Evolutionary conservation across 2,113 vertebrate species (phyloP).

Genomic region (Nipponia nippon): DNA sequence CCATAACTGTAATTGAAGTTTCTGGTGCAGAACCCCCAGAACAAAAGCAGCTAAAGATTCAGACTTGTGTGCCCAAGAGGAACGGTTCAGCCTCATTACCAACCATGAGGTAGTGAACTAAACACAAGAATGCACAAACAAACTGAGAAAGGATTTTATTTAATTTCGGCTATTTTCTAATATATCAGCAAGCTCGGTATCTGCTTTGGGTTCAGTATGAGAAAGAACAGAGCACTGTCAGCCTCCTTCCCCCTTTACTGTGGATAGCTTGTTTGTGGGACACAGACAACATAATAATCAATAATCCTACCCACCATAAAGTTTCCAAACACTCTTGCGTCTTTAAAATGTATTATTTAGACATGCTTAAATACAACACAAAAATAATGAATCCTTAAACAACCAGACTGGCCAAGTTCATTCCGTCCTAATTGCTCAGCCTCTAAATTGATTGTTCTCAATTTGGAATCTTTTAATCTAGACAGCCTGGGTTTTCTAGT

Average conservation of each 20-base stretch:
- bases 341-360: background rate
- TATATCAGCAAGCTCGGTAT: background rate
- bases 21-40: background rate
- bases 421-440: background rate
- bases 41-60: background rate
- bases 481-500: background rate
- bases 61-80: background rate
- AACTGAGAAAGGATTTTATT: background rate
- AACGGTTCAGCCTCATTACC: background rate
- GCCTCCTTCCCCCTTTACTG: background rate
- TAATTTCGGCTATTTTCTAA: background rate
- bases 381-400: background rate
- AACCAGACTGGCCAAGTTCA: background rate
- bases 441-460: background rate
- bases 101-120: background rate
- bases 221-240: background rate
- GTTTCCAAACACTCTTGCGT: background rate
- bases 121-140: background rate
- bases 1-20: background rate
- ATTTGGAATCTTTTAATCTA: background rate
- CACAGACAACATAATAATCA: background rate
- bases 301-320: background rate
- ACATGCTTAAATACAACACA: background rate
- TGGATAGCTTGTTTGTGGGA: background rate
- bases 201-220: background rate